Evolutionary conservation across 2,888 invertebrate species (phyloP), one percentile per base, ranked within the genome.

Genomic region (Matsumyia berberina): DNA sequence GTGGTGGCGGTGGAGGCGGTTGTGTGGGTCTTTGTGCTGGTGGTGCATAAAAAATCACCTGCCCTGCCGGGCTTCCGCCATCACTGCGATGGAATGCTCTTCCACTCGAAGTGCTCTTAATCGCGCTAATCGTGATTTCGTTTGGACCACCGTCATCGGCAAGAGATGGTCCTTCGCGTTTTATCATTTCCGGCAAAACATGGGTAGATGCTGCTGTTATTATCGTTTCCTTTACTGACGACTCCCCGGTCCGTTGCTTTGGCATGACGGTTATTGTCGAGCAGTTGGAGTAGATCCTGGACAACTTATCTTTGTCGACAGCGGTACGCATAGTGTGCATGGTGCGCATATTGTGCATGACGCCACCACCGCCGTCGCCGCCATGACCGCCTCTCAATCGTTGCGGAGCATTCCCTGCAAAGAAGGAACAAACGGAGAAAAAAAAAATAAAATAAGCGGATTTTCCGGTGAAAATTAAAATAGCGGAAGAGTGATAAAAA

Each of bases 31-130:
- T 73, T 55, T 79, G 64, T 53, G 91, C 91, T 35, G 91, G 91
- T 69, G 92, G 91, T 44, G 92, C 91, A 89, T 92, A 92, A 86
- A 92, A 92, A 86, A 92, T 91, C 55, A 92, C 91, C 88, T 91
- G 88, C 62, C 88, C 88, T 69, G 82, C 87, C 72, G 86, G 62
- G 51, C 82, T 91, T 35, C 90, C 89, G 87, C 90, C 90, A 87
- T 90, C 90, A 9, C 74, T 69, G 3, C 87, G 86, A 76, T 62
- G 72, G 19, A 33, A 64, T 62, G 19, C 37, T 3, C 58, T 62
- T 3, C 64, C 58, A 49, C 49, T 73, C 15, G 51, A 6, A 6
- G 60, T 33, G 80, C 64, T 64, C 12, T 85, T 80, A 80, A 85
- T 85, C 37, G 85, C 76, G 39, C 80, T 79, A n/a, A 85, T 70